These are phyloP conservation scores for Cataglyphis albicans DNA, from an alignment of 2,888 invertebrate genomes.

Conservation along the genomic window DNA sequence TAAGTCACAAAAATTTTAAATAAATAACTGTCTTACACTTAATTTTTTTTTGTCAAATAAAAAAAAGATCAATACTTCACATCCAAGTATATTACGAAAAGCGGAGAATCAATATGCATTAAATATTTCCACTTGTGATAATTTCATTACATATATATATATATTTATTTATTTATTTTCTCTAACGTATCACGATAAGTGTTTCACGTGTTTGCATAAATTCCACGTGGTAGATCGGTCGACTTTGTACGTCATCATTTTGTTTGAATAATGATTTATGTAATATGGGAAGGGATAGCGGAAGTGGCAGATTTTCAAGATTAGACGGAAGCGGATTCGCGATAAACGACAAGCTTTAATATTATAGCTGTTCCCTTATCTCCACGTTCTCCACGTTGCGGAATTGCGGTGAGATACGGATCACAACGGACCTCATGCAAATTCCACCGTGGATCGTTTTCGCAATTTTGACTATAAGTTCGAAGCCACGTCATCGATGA, in stretches of 20 bases:
- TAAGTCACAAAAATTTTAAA: background rate
- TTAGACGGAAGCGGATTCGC: slow-evolving; percentile 58
- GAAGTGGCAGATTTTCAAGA: slow-evolving; percentile 62
- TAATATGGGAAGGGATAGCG: slow-evolving; percentile 58
- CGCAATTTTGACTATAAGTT: slow-evolving; percentile 61
- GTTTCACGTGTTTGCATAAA: slow-evolving; percentile 3
- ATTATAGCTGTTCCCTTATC: slow-evolving; percentile 41
- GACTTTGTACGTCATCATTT: slow-evolving; percentile 17
- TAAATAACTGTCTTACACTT: background rate
- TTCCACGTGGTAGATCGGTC: slow-evolving; percentile 49
- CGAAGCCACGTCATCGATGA: slow-evolving; percentile 62
- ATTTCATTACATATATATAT: background rate
- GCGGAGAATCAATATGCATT: background rate
- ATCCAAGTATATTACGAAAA: background rate
- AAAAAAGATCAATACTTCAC: background rate
- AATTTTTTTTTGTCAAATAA: slow-evolving; percentile 10
- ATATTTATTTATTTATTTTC: background rate
- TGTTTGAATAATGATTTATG: slow-evolving; percentile 65
- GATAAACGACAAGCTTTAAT: slow-evolving; percentile 57
- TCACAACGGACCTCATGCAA: slow-evolving; percentile 59
- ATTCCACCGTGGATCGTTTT: slow-evolving; percentile 56
- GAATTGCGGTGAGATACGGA: slow-evolving; percentile 44
- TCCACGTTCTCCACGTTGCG: slow-evolving; percentile 2
- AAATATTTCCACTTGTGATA: background rate
- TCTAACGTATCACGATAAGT: background rate